A percentile compares a stretch with the other conserved stretches of the same genome.
phyloP scores from a whole-genome alignment of 2,888 invertebrate species.

The Muscina levida region DNA sequence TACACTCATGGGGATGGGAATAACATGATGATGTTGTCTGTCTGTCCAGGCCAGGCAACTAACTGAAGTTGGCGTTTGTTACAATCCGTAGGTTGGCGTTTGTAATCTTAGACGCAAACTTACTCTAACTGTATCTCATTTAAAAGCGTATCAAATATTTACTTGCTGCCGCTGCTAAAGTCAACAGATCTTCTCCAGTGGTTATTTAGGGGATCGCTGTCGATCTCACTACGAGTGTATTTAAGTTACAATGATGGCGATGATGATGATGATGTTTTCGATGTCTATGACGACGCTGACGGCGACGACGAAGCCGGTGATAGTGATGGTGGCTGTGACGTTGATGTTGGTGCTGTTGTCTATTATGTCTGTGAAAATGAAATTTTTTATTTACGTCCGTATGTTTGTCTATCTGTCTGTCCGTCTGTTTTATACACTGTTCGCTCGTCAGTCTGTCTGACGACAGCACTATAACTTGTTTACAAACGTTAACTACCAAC shows the following conservation, averaged over 20 bases:
- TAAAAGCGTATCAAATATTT: conserved; percentile 50
- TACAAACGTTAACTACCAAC: conserved; percentile 50
- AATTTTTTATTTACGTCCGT: conserved; percentile 5
- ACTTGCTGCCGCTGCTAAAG: conserved; percentile 57
- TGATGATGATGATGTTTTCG: conserved; percentile 28
- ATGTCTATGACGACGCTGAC: no score
- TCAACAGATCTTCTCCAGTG: neutral
- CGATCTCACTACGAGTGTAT: neutral
- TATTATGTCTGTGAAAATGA: conserved; percentile 27
- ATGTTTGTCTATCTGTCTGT: no score
- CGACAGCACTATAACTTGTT: conserved; percentile 31
- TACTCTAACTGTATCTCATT: conserved; percentile 61
- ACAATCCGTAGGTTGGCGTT: conserved; percentile 52
- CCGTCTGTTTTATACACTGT: no score
- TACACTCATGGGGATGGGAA: no score
- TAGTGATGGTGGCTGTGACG: no score
- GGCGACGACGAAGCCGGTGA: no score
- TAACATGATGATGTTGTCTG: no score
- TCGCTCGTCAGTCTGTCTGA: neutral
- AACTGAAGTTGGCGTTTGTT: conserved; percentile 29
- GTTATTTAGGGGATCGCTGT: neutral
- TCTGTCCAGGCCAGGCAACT: no score
- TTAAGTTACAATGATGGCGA: neutral
- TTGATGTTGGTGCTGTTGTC: no score
- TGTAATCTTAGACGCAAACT: conserved; percentile 46